These are phyloP conservation scores for Drosophila atripex DNA, from an alignment of 2,888 invertebrate genomes.

Conservation along the genomic window DNA sequence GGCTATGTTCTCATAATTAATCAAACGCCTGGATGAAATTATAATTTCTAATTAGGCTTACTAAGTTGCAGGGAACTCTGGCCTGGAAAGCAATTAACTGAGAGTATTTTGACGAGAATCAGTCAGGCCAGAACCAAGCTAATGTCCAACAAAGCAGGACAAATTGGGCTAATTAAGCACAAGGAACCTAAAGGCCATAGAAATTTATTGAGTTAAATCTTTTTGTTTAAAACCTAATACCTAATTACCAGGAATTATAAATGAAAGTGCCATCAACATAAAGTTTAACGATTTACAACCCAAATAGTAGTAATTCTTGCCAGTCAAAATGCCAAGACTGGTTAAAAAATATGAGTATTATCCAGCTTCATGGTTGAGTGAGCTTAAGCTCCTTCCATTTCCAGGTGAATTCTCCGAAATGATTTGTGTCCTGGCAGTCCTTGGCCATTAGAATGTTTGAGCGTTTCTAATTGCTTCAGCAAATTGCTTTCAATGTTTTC, in stretches of 20 bases:
- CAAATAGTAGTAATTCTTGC: slow-evolving; percentile 1
- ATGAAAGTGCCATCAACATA: slow-evolving; percentile 16
- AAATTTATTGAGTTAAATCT: background rate
- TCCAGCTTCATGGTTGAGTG: slow-evolving; percentile 2
- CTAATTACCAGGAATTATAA: slow-evolving; percentile 1
- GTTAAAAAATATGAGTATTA: slow-evolving; percentile 5
- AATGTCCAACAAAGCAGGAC: background rate
- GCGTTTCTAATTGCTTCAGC: slow-evolving; percentile 24
- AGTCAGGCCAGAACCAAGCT: background rate
- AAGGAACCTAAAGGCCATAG: background rate
- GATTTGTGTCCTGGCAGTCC: background rate
- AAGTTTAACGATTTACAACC: slow-evolving; percentile 14
- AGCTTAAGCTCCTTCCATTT: slow-evolving; percentile 12
- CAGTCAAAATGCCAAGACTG: background rate
- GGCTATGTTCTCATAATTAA: background rate
- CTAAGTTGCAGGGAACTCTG: background rate
- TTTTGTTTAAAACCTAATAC: background rate
- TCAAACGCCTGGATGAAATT: slow-evolving; percentile 4
- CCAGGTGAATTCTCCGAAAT: slow-evolving; percentile 11
- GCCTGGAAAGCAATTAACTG: background rate
- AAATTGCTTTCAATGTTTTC: slow-evolving; percentile 27
- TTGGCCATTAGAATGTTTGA: background rate
- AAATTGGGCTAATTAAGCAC: background rate
- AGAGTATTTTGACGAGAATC: background rate
- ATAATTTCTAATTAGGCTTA: background rate